Percentiles rank a stretch among this genome's conserved stretches.
Evolutionary conservation across 2,797 vertebrate genomes (phyloP).

Genomic region (Epinephelus coioides): DNA sequence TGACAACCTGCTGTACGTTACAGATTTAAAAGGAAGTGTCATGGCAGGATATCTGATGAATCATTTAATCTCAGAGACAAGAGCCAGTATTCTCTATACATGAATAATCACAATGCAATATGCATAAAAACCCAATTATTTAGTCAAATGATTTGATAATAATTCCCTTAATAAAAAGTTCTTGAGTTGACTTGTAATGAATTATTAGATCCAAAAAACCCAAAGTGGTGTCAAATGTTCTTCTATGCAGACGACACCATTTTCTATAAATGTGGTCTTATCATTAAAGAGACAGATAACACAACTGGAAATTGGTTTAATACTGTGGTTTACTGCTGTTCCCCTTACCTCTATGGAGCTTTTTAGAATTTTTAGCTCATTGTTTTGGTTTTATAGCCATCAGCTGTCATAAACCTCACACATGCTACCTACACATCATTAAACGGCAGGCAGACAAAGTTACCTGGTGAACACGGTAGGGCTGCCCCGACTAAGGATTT

Average conservation of each 20-base stretch:
- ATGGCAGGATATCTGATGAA: neutral
- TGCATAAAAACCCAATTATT: neutral
- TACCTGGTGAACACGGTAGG: no score
- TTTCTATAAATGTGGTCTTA: neutral
- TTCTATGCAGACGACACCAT: conserved; percentile 19
- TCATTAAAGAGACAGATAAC: neutral
- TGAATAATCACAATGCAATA: neutral
- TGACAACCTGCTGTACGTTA: neutral
- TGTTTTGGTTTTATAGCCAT: no score
- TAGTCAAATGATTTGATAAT: neutral
- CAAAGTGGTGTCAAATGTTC: neutral
- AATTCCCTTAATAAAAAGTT: neutral
- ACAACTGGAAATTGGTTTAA: neutral
- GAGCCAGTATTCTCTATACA: neutral
- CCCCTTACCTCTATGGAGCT: no score
- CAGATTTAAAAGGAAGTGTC: neutral
- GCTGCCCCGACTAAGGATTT: no score
- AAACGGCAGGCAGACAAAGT: neutral
- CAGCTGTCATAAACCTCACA: neutral
- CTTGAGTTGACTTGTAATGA: neutral
- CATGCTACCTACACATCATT: neutral
- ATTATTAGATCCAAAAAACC: neutral
- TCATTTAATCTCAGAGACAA: conserved; percentile 1
- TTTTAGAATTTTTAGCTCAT: no score
- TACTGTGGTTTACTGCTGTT: neutral